A percentile compares a stretch with the other conserved stretches of the same genome.
Conservation (phyloP, 1,140 invertebrate genomes). For the Caenorhabditis tropicalis region DNA sequence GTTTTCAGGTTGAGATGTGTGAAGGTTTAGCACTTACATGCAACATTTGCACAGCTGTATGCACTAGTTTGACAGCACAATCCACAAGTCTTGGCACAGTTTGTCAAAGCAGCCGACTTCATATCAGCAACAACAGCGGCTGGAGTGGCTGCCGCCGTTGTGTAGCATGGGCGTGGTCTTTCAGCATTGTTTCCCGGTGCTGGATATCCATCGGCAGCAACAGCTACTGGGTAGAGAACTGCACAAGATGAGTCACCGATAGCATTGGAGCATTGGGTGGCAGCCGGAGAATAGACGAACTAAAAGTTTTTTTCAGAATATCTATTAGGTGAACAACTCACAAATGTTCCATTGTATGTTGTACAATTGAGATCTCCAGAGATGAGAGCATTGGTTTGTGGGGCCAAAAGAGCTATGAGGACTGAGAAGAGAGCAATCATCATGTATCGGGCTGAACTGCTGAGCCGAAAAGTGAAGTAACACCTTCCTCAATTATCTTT, state of each 20-base stretch:
- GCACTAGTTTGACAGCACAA: neutral
- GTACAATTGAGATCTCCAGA: slow-evolving; percentile 1
- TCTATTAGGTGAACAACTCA: neutral
- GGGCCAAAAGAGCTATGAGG: neutral
- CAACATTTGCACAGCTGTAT: neutral
- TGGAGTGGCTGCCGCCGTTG: neutral
- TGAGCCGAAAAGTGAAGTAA: neutral
- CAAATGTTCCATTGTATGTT: neutral
- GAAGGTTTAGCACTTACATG: neutral
- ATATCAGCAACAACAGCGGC: neutral
- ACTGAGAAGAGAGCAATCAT: slow-evolving; percentile 1
- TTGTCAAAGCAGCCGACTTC: neutral
- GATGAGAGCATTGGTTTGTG: neutral
- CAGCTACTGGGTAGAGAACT: neutral
- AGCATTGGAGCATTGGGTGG: neutral
- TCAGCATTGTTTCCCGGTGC: neutral
- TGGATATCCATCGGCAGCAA: neutral
- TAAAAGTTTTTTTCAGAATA: neutral
- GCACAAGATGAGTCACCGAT: neutral
- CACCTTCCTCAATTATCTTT: neutral
- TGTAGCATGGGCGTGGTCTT: neutral
- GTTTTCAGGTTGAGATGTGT: neutral
- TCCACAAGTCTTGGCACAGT: neutral
- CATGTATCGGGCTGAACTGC: neutral
- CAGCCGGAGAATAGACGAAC: slow-evolving; percentile 8